Evolutionary conservation across 2,888 invertebrate species (phyloP), one percentile per base, ranked within the genome.

Genomic region (Chironomus riparius): DNA sequence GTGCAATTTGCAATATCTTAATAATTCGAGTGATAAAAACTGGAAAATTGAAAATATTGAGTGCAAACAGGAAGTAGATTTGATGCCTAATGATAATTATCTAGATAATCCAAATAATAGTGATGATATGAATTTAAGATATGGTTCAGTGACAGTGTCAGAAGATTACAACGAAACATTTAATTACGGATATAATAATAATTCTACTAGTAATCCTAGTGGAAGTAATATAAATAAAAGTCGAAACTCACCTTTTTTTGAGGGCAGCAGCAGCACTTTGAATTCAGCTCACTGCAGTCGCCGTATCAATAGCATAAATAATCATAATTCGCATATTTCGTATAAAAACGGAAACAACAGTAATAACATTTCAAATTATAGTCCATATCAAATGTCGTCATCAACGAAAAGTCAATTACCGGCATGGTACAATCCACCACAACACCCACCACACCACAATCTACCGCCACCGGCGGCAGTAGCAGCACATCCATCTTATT

Each of bases 341-440:
- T 65, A 65, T 24, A 18, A n/a, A 3, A 21, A 65, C 21, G 21
- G 13, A 10, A 24, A 65, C 15, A n/a, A 15, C 15, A 50, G 50
- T 50, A 48, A n/a, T 48, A 50, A 15, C 5, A 50, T n/a, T 65
- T 3, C 22, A 21, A 65, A 22, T 22, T 47, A 48, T 28, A 62
- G 68, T 62, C 74, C 68, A 74, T 74, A 74, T 74, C 74, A 74
- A 15, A 47, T 74, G n/a, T 24, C 74, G 7, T 47, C 74, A 47
- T 38, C 74, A 7, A 12, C 65, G 22, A 74, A 74, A 48, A 74
- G 38, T 28, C 74, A 74, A 68, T 74, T 74, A 47, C 74, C 74
- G 7, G 47, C 47, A 5, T 74, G 74, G 74, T 73, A 73, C 62
- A 62, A 62, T 18, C 62, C 73, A 10, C 21, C 68, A 5, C 68